phyloP scores from a whole-genome alignment of 2,113 vertebrate species.

The Caranx ignobilis region DNA sequence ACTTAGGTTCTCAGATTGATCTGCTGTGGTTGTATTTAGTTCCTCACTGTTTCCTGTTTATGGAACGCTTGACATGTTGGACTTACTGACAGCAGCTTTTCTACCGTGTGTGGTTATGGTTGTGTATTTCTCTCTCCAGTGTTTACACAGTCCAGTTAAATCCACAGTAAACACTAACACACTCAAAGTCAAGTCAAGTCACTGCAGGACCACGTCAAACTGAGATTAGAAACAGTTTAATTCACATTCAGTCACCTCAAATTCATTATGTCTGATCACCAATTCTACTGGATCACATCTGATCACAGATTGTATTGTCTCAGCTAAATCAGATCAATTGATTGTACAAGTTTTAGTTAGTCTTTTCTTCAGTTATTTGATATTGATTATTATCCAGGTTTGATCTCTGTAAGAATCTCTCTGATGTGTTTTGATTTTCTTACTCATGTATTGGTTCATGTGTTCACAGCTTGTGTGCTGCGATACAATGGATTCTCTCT shows the following conservation, averaged over 20 bases:
- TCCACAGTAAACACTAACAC: background rate
- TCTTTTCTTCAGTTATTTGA: too few species aligned
- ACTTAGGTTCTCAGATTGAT: too few species aligned
- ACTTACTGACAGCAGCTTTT: too few species aligned
- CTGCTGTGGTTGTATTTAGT: too few species aligned
- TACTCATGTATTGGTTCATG: background rate
- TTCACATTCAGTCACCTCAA: background rate
- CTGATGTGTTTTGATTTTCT: background rate
- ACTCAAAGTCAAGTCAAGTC: background rate
- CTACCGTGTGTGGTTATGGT: background rate
- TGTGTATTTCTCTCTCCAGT: slow-evolving; percentile 8
- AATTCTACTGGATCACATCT: background rate
- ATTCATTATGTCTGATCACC: background rate
- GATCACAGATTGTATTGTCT: background rate
- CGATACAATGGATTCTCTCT: slow-evolving; percentile 95
- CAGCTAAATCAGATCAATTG: background rate
- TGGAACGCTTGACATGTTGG: too few species aligned
- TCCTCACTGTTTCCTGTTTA: background rate
- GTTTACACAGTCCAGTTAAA: slow-evolving; percentile 2
- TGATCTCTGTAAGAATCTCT: background rate
- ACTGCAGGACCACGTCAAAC: too few species aligned
- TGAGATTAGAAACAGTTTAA: background rate
- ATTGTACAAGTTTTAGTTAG: too few species aligned
- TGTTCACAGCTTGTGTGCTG: slow-evolving; percentile 89
- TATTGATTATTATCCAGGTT: background rate